phyloP scores from a whole-genome alignment of 2,888 invertebrate genomes.

The Drosophila melanosoma region DNA sequence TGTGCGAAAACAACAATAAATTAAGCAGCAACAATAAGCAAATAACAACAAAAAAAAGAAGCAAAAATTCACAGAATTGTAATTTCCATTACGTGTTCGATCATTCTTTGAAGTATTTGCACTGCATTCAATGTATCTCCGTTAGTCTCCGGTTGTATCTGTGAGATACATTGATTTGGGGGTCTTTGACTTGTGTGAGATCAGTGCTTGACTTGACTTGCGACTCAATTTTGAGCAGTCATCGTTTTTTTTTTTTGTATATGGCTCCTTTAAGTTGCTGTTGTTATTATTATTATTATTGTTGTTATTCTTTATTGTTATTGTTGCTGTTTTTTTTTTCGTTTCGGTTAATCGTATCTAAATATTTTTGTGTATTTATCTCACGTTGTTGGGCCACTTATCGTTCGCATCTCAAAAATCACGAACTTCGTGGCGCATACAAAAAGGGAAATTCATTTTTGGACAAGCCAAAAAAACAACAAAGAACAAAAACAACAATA shows the following conservation, averaged over 20 bases:
- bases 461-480: slow-evolving; percentile 44
- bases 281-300: slow-evolving; percentile 13
- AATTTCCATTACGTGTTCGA: slow-evolving; percentile 50
- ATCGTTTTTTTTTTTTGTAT: slow-evolving; percentile 63
- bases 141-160: slow-evolving; percentile 1
- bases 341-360: slow-evolving; percentile 57
- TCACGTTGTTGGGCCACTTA: slow-evolving; percentile 70
- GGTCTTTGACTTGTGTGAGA: slow-evolving; percentile 50
- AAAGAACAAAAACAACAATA: slow-evolving; percentile 30
- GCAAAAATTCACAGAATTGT: slow-evolving; percentile 44
- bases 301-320: slow-evolving; percentile 12
- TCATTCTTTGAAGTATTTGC: slow-evolving; percentile 43
- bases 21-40: slow-evolving; percentile 29
- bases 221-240: slow-evolving; percentile 67
- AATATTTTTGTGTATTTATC: slow-evolving; percentile 74
- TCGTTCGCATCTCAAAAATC: slow-evolving; percentile 47
- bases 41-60: slow-evolving; percentile 31
- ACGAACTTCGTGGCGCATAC: slow-evolving; percentile 72
- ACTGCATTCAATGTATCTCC: slow-evolving; percentile 42
- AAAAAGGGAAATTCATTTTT: slow-evolving; percentile 74
- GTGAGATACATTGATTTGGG: slow-evolving; percentile 18
- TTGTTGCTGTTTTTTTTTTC: slow-evolving; percentile 12
- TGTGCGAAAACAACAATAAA: slow-evolving; percentile 55
- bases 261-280: slow-evolving; percentile 41
- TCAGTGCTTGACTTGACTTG: slow-evolving; percentile 43